phyloP scores from a whole-genome alignment of 2,113 vertebrate genomes.

The Hippocampus barbouri region DNA sequence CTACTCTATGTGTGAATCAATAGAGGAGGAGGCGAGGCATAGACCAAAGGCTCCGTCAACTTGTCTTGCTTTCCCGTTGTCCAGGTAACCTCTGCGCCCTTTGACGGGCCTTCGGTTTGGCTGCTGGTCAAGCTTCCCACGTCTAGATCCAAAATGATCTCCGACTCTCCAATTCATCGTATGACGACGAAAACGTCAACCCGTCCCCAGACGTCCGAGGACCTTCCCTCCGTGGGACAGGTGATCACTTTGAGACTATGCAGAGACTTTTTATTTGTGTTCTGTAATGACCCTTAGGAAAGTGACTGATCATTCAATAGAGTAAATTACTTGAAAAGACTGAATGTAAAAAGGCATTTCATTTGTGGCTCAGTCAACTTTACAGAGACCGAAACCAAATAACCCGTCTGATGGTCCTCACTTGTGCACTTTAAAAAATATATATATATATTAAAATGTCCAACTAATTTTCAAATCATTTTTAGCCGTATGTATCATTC shows the following conservation, averaged over 20 bases:
- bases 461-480: conserved; percentile 11
- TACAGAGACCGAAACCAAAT: conserved; percentile 22
- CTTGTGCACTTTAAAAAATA: conserved; percentile 56
- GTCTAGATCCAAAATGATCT: conserved; percentile 38
- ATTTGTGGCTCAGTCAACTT: conserved; percentile 6
- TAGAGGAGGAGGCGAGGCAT: not conserved
- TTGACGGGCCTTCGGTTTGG: conserved; percentile 7
- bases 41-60: conserved; percentile 1
- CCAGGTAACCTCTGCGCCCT: conserved; percentile 57
- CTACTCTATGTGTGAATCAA: not conserved
- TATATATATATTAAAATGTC: conserved; percentile 19
- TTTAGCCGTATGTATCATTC: conserved; percentile 11
- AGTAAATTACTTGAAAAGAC: conserved; percentile 40
- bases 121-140: conserved; percentile 20
- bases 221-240: conserved; percentile 14
- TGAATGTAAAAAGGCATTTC: conserved; percentile 4
- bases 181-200: not conserved
- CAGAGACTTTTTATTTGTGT: conserved; percentile 57
- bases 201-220: not conserved
- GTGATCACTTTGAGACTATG: conserved; percentile 64
- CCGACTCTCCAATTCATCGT: not conserved
- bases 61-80: not conserved
- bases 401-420: not conserved
- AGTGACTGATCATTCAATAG: conserved; percentile 12
- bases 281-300: not conserved